Conservation (phyloP, 2,113 vertebrate genomes). For the Cyanoramphus novaezelandiae region DNA sequence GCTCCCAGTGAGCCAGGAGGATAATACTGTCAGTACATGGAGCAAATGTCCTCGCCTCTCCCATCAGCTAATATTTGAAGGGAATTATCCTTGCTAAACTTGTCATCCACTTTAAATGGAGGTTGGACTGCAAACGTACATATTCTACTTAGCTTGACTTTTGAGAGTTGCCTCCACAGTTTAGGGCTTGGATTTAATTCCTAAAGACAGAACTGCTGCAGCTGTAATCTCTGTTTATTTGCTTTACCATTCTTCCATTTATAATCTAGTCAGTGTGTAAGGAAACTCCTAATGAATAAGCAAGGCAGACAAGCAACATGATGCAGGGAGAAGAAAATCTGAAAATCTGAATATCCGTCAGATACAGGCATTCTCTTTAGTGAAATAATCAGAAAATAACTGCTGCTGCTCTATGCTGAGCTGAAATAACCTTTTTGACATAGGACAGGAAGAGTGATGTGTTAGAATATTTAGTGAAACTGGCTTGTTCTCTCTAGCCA, state of each 20-base stretch:
- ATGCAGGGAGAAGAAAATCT: background rate
- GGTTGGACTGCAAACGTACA: slow-evolving; percentile 13
- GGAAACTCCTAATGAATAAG: background rate
- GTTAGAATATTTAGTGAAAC: background rate
- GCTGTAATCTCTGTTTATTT: slow-evolving; percentile 19
- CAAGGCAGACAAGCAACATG: background rate
- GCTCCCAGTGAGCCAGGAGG: background rate
- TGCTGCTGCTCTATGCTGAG: background rate
- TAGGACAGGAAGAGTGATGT: background rate
- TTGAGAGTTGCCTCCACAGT: background rate
- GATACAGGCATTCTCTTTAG: background rate
- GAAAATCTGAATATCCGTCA: background rate
- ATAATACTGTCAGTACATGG: slow-evolving; percentile 34
- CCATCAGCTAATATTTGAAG: slow-evolving; percentile 31
- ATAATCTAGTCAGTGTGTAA: background rate
- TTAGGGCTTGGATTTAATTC: background rate
- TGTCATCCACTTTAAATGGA: slow-evolving; percentile 44
- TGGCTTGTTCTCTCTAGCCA: background rate
- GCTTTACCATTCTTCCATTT: background rate
- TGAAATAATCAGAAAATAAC: background rate
- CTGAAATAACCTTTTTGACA: background rate
- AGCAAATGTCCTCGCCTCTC: slow-evolving; percentile 41
- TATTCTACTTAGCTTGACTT: background rate
- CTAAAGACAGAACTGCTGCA: background rate
- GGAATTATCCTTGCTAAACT: slow-evolving; percentile 51